Percentiles rank a stretch among this genome's conserved stretches.
Evolutionary conservation across 2,888 invertebrate species (phyloP).

Genomic region (Rambutsinella grinnellia): DNA sequence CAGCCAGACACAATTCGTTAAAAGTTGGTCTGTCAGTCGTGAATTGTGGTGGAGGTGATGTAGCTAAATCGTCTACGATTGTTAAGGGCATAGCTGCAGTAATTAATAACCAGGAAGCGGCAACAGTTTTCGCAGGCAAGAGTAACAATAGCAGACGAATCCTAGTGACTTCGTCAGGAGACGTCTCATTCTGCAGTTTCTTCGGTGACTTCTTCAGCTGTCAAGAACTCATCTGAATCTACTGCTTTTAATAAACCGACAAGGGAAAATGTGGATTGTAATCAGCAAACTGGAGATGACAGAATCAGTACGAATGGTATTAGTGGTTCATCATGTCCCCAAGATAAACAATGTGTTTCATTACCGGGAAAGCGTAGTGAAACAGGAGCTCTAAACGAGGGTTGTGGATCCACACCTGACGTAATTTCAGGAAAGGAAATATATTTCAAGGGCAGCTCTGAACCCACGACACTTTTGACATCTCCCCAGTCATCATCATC

Average conservation of each 20-base stretch:
- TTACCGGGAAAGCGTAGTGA: conserved; percentile 18
- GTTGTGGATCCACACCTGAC: too few relatives aligned
- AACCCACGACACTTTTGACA: conserved; percentile 44
- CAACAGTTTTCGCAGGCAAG: conserved; percentile 15
- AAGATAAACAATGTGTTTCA: background rate
- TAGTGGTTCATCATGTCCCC: conserved; percentile 16
- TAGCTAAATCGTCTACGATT: background rate
- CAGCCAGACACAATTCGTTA: conserved; percentile 53
- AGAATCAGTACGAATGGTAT: conserved; percentile 22
- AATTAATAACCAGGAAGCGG: conserved; percentile 42
- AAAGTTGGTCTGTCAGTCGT: conserved; percentile 43
- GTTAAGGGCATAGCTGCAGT: conserved; percentile 17
- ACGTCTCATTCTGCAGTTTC: conserved; percentile 15
- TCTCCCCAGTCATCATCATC: conserved; percentile 36
- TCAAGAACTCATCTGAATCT: conserved; percentile 53
- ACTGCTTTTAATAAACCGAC: conserved; percentile 28
- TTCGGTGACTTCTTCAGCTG: conserved; percentile 53
- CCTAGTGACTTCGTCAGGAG: background rate
- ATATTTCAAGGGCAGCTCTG: conserved; percentile 28
- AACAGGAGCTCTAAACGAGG: conserved; percentile 25
- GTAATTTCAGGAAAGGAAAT: conserved; percentile 27
- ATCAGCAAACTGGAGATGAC: conserved; percentile 50
- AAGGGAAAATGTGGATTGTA: conserved; percentile 48
- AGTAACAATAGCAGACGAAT: conserved; percentile 16
- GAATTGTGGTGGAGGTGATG: conserved; percentile 24